phyloP scores from a whole-genome alignment of 2,797 vertebrate genomes.

The Podarcis siculus region DNA sequence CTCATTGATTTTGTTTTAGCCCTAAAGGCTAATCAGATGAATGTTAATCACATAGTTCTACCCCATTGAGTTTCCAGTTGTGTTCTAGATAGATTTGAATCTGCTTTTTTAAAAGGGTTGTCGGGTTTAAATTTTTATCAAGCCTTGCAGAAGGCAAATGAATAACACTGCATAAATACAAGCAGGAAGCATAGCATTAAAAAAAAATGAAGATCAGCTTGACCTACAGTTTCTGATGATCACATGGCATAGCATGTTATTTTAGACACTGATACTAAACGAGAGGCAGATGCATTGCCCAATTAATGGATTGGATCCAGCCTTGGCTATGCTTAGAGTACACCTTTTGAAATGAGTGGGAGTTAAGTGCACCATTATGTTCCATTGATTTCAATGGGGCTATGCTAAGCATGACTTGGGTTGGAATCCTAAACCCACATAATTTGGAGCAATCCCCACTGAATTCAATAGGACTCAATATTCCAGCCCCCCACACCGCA shows the following conservation, averaged over 20 bases:
- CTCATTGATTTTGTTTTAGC: constrained; percentile 11
- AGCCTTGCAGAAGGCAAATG: neutral
- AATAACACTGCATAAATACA: neutral
- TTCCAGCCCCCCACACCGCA: no score
- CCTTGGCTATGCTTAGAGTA: no score
- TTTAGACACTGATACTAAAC: neutral
- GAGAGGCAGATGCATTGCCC: no score
- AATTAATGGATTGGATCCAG: no score
- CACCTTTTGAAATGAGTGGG: no score
- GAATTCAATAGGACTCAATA: no score
- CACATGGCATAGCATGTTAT: neutral
- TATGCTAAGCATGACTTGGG: no score
- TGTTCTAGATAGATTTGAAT: neutral
- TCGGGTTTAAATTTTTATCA: neutral
- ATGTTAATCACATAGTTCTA: constrained; percentile 3
- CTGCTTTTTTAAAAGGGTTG: neutral
- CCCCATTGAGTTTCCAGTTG: neutral
- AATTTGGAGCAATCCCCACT: no score
- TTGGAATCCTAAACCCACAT: no score
- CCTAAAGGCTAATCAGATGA: constrained; percentile 15
- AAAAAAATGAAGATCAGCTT: neutral
- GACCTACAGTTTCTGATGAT: no score
- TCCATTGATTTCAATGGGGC: no score
- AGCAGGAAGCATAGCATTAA: neutral
- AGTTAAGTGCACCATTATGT: no score